Evolutionary conservation across 2,113 vertebrate species (phyloP), one percentile per base, ranked within the genome.

Genomic region (Anguilla rostrata): DNA sequence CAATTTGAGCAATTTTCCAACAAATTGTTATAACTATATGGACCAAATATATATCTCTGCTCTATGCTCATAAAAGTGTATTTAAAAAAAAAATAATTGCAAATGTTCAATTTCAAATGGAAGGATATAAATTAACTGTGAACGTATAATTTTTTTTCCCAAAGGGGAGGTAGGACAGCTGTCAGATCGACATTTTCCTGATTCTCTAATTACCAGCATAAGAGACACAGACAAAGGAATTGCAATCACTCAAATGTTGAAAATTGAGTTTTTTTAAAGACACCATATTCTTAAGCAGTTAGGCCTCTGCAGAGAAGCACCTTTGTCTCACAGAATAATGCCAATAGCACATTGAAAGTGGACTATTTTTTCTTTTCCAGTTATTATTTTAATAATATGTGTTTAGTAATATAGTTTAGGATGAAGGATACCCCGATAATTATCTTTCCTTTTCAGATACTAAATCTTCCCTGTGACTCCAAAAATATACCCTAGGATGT

Each of bases 11-110:
- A 83, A 60, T 60, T 63, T 83, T 57, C 49, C 34, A 16, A 34
- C 82, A 22, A 83, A 60, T 83, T 39, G 46, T 83, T 83, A 53
- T 53, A 57, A 83, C 26, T 63, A 83, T 60, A 83, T 40, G 82
- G 39, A 83, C 53, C 46, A 83, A 53, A 81, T 82, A 82, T 82
- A 82, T 22, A 82, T 39, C 41, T 43, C 46, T 12, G 41, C 81
- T 82, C 79, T 81, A 49, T 82, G 81, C 40, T 9, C 26, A n/a
- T 82, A 49, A 11, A 49, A 53, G 40, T 53, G 43, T 53, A 49
- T 82, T 43, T 39, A n/a, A 34, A 34, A 12, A 34, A 34, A 12
- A 53, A 75, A 75, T 75, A 75, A 75, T 75, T 75, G 71, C 71
- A 75, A 75, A 75, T 75, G 71, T 75, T 75, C 71, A 75, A 75